Evolutionary conservation across 2,888 invertebrate species (phyloP).

Genomic region (Celastrina argiolus): DNA sequence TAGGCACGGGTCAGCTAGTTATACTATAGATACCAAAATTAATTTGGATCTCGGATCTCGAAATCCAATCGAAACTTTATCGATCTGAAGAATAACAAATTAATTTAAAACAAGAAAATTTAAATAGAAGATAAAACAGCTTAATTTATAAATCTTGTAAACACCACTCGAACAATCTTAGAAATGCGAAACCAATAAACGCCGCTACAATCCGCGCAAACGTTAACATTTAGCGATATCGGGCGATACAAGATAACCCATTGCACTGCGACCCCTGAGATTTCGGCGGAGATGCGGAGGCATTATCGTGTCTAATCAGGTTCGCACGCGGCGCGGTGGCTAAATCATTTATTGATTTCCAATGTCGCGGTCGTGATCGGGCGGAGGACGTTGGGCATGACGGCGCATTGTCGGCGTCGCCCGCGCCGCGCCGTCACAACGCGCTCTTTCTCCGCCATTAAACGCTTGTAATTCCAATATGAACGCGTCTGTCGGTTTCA

Average conservation of each 20-base stretch:
- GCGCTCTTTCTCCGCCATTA: conserved; percentile 68
- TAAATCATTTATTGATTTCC: conserved; percentile 78
- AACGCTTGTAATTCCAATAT: conserved; percentile 76
- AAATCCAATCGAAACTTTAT: no score
- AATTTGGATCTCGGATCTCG: no score
- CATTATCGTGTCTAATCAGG: conserved; percentile 76
- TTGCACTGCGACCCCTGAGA: conserved; percentile 46
- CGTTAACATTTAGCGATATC: conserved; percentile 14
- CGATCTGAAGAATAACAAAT: no score
- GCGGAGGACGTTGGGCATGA: conserved; percentile 67
- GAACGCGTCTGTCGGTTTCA: conserved; percentile 65
- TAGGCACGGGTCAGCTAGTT: no score
- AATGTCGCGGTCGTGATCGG: conserved; percentile 77
- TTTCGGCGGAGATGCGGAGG: conserved; percentile 58
- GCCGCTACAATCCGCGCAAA: neutral
- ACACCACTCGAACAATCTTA: neutral
- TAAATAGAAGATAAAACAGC: no score
- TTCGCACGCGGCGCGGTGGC: conserved; percentile 77
- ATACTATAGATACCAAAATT: no score
- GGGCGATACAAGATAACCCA: conserved; percentile 57
- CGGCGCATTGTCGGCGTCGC: conserved; percentile 67
- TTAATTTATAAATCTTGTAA: neutral
- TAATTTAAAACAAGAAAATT: no score
- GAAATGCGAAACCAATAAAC: conserved; percentile 7
- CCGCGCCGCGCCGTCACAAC: conserved; percentile 48